phyloP scores from a whole-genome alignment of 1,140 invertebrate species.

The Trichonephila clavipes region DNA sequence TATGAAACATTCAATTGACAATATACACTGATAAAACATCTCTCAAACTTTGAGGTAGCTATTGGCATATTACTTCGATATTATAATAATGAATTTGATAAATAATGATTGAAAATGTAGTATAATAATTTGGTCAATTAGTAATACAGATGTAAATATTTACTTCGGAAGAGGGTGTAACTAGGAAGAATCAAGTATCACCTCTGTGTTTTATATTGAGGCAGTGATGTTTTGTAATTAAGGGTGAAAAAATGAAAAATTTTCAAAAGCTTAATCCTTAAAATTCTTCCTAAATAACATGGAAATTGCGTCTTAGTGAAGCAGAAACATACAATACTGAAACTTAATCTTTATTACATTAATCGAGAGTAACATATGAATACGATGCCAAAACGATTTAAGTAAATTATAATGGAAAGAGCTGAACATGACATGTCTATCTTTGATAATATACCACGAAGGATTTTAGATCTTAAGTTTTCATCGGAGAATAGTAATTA shows the following conservation, averaged over 20 bases:
- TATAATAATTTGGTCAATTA: no score
- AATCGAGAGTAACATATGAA: neutral
- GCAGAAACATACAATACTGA: neutral
- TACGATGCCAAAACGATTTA: neutral
- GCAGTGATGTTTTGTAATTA: neutral
- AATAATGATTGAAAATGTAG: no score
- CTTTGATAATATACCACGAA: no score
- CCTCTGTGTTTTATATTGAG: neutral
- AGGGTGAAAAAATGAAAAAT: neutral
- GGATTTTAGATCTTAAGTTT: no score
- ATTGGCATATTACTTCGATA: no score
- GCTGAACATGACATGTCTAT: neutral
- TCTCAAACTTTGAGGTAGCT: no score
- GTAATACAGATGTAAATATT: neutral
- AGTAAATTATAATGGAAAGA: neutral
- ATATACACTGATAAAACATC: no score
- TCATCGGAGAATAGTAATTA: no score
- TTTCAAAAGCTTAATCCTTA: neutral
- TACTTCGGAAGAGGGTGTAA: conserved; percentile 39
- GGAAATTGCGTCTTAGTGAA: neutral
- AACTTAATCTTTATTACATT: conserved; percentile 40
- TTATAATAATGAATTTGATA: no score
- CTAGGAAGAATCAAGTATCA: neutral
- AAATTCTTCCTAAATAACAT: neutral
- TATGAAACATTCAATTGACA: no score